Evolutionary conservation across 2,113 vertebrate species (phyloP), one percentile per base, ranked within the genome.

Genomic region (Phrynosoma platyrhinos): DNA sequence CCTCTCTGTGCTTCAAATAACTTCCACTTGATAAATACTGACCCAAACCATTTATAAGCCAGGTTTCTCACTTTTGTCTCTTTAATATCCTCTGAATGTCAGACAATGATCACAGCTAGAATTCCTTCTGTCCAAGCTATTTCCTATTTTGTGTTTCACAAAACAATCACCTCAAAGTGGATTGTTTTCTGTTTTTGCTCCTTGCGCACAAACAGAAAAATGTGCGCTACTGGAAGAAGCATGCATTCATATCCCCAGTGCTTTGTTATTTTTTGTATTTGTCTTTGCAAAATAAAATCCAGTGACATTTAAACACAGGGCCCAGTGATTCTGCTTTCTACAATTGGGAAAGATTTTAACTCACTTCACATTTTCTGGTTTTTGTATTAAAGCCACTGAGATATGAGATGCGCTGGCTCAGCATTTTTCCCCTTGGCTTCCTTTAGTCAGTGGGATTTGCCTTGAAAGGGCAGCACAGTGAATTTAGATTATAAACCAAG

Each of bases 71-170:
- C 88, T 89, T 90, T 90, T 82, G 90, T 87, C 10, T 66, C 84
- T 77, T 94, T 89, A 94, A 95, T 91, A 95, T 83, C 88, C 81
- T 90, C 79, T 83, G 77, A 1, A 1, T 6, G 9, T 79, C 89
- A 91, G 82, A 85, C 79, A 91, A 91, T 20, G 74, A 85, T 91
- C 88, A 90, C 92, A 92, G 77, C 85, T 84, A 47, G 87, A 96
- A 64, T 85, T 91, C 89, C 87, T 91, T 81, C 87, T 92, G 88
- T 92, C 89, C 87, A 94, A 87, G 90, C 92, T 94, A 93, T 92
- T 94, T 87, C 87, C 92, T 72, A 87, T 88, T 92, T 89, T 88
- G 74, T 76, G 85, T 84, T 32, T 55, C 69, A 93, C 94, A 94
- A 58, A 32, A 93, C 85, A 87, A 85, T 87, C 88, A 86, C 88